Evolutionary conservation across 1,140 invertebrate genomes (phyloP), one percentile per base, ranked within the genome.

Genomic region (Papilio glaucus): DNA sequence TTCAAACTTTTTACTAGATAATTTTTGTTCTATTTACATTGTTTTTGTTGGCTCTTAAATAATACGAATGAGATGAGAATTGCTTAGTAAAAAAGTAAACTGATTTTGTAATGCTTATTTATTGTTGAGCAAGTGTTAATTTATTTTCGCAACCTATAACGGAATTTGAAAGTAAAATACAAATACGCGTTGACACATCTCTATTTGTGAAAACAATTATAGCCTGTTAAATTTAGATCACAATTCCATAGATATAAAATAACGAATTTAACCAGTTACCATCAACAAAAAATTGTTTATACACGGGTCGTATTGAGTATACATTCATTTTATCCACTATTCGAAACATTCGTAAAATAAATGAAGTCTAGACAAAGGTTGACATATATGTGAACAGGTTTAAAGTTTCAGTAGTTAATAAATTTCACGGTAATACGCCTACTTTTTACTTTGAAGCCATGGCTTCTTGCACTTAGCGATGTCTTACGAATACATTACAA

Each of bases 11-110:
- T 41, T 45, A 33, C 65, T 62, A 41, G 18, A 21, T 61, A 45
- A 38, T 33, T 74, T 73, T 75, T 75, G 62, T 67, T 78, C 86
- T 85, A 84, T 81, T 78, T 53, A 61, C 61, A 65, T 41, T 41
- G 10, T 60, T 29, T 8, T 39, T 65, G n/a, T 15, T 65, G 21
- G 9, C 49, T 65, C 15, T 62, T 62, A 37, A 62, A 18, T 62
- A 57, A 0, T 0, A 9, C 18, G 45, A 57, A 26, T 26, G 21
- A 21, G 45, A 26, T 26, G 21, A 21, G 45, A 57, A 57, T 57
- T 53, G 18, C 8, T 53, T 26, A 57, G 0, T 49, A 12, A 57
- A 18, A 57, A 49, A 12, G 21, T 12, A 12, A 8, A 39, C 0
- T 21, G 2, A 33, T 21, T 49, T 9, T 49, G 15, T n/a, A 18